A percentile compares a stretch with the other conserved stretches of the same genome.
phyloP scores from a whole-genome alignment of 1,140 invertebrate species.

The Zaprionus tsacasi region DNA sequence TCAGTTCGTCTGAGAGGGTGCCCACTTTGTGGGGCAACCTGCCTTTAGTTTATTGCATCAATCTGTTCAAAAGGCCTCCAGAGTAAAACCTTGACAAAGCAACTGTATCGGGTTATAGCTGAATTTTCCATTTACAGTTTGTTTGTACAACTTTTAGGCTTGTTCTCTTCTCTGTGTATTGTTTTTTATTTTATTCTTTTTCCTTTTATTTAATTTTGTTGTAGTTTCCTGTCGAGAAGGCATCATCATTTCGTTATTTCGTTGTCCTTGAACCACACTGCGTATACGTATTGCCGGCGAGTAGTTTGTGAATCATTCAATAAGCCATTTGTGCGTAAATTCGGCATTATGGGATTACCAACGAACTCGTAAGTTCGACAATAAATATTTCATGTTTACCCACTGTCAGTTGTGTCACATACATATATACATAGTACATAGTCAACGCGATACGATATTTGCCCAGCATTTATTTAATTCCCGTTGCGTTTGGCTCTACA shows the following conservation, averaged over 20 bases:
- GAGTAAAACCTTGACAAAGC: not conserved
- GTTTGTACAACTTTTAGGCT: not conserved
- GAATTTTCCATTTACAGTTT: conserved; percentile 28
- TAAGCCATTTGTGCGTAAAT: conserved; percentile 26
- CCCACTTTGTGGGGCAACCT: not conserved
- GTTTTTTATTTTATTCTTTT: not conserved
- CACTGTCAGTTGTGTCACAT: conserved; percentile 1
- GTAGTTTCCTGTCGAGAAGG: not conserved
- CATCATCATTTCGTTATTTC: not conserved
- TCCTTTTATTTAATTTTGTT: not conserved
- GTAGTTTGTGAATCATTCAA: conserved; percentile 21
- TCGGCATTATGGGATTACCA: not conserved
- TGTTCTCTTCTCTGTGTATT: not conserved
- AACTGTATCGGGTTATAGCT: conserved; percentile 23
- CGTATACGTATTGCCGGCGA: conserved; percentile 5
- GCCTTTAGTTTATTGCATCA: conserved; percentile 63
- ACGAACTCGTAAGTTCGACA: not conserved
- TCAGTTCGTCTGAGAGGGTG: not conserved
- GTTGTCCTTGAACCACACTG: conserved; percentile 8
- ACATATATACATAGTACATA: not conserved
- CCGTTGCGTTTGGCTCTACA: not conserved
- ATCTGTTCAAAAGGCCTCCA: conserved; percentile 58
- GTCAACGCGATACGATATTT: conserved; percentile 1
- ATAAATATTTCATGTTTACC: conserved; percentile 15
- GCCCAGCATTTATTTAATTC: not conserved